Evolutionary conservation across 2,113 vertebrate species (phyloP).

Genomic region (Mesoclemmys tuberculata): DNA sequence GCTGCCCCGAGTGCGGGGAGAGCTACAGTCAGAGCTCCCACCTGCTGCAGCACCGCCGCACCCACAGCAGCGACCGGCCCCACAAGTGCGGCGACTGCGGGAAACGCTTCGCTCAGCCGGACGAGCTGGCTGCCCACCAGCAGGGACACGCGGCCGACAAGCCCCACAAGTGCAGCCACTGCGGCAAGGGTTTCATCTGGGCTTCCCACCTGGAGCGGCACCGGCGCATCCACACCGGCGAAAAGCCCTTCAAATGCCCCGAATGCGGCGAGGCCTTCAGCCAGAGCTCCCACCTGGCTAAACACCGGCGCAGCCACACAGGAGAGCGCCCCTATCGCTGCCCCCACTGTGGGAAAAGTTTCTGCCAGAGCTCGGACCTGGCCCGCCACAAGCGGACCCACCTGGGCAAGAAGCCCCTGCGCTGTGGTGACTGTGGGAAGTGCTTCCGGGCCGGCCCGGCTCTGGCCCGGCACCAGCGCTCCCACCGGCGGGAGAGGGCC

Average conservation of each 20-base stretch:
- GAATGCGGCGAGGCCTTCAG: slow-evolving; percentile 62
- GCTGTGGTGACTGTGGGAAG: slow-evolving; percentile 23
- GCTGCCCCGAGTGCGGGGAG: slow-evolving; percentile 40
- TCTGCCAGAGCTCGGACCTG: slow-evolving; percentile 72
- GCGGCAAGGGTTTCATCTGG: slow-evolving; percentile 64
- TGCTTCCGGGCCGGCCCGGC: not conserved
- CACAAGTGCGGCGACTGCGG: slow-evolving; percentile 43
- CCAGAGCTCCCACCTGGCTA: slow-evolving; percentile 27
- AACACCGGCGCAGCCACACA: slow-evolving; percentile 46
- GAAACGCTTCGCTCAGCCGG: not conserved
- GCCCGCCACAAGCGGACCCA: slow-evolving; percentile 69
- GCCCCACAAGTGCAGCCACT: slow-evolving; percentile 42
- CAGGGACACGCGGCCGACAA: not conserved
- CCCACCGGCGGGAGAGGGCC: slow-evolving; percentile 31
- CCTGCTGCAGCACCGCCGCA: slow-evolving; percentile 54
- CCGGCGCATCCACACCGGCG: slow-evolving; percentile 44
- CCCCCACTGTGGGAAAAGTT: slow-evolving; percentile 68
- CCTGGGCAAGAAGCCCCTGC: not conserved
- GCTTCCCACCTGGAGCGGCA: slow-evolving; percentile 56
- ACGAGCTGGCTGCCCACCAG: slow-evolving; percentile 33
- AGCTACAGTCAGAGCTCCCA: slow-evolving; percentile 63
- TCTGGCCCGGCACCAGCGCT: slow-evolving; percentile 8
- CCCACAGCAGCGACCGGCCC: slow-evolving; percentile 31
- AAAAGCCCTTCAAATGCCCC: slow-evolving; percentile 43
- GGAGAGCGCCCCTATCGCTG: slow-evolving; percentile 67